A percentile compares a stretch with the other conserved stretches of the same genome.
Evolutionary conservation across 2,797 vertebrate genomes (phyloP).

Genomic region (Xiphophorus birchmanni): DNA sequence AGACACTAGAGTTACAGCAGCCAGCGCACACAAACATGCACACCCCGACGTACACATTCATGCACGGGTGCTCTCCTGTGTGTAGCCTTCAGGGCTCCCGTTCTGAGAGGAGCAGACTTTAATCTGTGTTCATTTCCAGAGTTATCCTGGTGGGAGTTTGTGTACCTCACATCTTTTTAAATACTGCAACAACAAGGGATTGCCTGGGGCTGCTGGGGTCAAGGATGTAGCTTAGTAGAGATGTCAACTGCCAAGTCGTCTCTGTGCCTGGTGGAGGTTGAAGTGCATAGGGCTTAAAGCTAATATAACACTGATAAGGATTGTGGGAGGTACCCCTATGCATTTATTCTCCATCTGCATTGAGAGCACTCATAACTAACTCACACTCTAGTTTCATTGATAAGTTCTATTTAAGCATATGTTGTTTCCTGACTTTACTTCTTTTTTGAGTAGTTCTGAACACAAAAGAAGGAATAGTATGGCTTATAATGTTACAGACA

Average conservation of each 20-base stretch:
- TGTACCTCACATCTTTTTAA: conserved; percentile 71
- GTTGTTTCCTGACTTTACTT: conserved; percentile 29
- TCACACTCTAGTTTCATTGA: conserved; percentile 33
- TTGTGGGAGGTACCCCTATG: conserved; percentile 14
- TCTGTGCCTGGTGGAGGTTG: conserved; percentile 62
- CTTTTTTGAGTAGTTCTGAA: conserved; percentile 33
- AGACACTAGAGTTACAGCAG: conserved; percentile 29
- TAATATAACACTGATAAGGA: conserved; percentile 50
- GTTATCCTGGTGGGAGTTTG: conserved; percentile 62
- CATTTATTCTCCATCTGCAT: conserved; percentile 36
- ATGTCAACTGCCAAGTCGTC: conserved; percentile 59
- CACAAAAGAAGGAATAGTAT: conserved; percentile 14
- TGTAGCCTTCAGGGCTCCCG: conserved; percentile 61
- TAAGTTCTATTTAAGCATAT: conserved; percentile 23
- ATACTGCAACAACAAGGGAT: conserved; percentile 70
- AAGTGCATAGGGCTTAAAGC: conserved; percentile 60
- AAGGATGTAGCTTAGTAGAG: conserved; percentile 67
- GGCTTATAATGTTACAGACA: conserved; percentile 17
- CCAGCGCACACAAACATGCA: conserved; percentile 12
- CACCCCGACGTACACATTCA: conserved; percentile 10
- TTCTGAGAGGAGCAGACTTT: conserved; percentile 65
- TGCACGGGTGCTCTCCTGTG: conserved; percentile 29
- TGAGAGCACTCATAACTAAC: conserved; percentile 25
- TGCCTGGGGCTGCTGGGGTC: conserved; percentile 65
- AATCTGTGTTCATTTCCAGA: conserved; percentile 62